Base-by-base conservation (phyloP, 2,888 invertebrate species). In the Thymelicus acteon region DNA sequence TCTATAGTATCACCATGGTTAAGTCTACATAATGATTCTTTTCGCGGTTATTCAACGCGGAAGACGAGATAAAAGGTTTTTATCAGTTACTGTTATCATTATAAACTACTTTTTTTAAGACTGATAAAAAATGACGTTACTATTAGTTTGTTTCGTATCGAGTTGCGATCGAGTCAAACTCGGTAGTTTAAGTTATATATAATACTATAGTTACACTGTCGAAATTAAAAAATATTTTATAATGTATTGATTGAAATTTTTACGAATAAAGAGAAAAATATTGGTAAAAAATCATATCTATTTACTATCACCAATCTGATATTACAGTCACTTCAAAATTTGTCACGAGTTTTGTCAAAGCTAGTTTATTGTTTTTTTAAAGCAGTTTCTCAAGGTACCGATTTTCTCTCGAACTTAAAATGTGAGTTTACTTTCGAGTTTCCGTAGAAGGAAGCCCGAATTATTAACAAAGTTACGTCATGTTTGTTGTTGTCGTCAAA, bases 1-100 rank as follows among this genome's bases (percentile, higher is more conserved):
- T 44, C 19, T 40, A 40, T 47, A 61, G 13, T 5, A 31, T 31
- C 31, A 44, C 39, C 49, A 15, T 52, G 1, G 44, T 44, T 44
- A 64, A 62, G 48, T 39, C 52, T 63, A 58, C 54, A 24, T 12
- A 31, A 31, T 31, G 1, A 48, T 52, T 31, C 44, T 44, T 60
- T 67, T 67, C 19, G 66, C 66, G 66, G 66, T 61, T 61, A 31
- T 67, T 61, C 57, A 72, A 72, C 68, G 64, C 72, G 72, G 72
- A 72, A 72, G 44, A 54, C 19, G 39, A 60, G 49, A 61, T 31
- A 52, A 31, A 31, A 24, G 13, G 47, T 31, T 10, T 15, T 61
- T 67, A 67, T 67, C 67, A 15, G 31, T 5, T 7, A 0, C 44
- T 54, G 63, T 64, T 68, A 68, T 64, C 72, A 65, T 7, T 52